These are phyloP conservation scores for Agriotes lineatus DNA, from an alignment of 2,888 invertebrate genomes.

Conservation along the genomic window DNA sequence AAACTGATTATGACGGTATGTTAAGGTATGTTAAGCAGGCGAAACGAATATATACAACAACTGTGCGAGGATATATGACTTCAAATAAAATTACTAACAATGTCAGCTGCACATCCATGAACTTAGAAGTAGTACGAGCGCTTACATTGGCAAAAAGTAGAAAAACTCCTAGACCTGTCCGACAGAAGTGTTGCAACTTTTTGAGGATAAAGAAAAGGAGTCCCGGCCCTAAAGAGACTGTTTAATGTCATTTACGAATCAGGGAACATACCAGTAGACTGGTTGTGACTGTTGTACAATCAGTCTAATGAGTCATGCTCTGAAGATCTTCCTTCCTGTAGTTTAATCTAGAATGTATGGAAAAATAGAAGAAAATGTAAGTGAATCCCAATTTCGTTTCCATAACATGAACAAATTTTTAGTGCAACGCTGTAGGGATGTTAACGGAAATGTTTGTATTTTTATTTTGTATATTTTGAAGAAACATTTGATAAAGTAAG, in stretches of 20 bases:
- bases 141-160: background rate
- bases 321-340: background rate
- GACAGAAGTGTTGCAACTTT: background rate
- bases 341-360: background rate
- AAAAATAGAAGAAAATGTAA: conserved; percentile 10
- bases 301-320: background rate
- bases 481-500: background rate
- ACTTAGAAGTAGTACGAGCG: background rate
- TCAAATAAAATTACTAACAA: background rate
- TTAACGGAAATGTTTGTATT: background rate
- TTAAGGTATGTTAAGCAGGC: background rate
- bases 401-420: background rate
- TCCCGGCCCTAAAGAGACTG: background rate
- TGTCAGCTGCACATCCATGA: background rate
- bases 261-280: conserved; percentile 11
- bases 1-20: background rate
- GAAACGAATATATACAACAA: conserved; percentile 1
- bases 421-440: background rate
- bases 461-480: background rate
- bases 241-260: conserved; percentile 3
- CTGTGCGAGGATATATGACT: background rate
- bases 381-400: background rate
- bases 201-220: background rate
- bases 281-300: background rate
- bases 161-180: background rate